Percentiles rank a stretch among this genome's conserved stretches.
phyloP scores from a whole-genome alignment of 2,797 vertebrate genomes.

The Darevskia nairensis region DNA sequence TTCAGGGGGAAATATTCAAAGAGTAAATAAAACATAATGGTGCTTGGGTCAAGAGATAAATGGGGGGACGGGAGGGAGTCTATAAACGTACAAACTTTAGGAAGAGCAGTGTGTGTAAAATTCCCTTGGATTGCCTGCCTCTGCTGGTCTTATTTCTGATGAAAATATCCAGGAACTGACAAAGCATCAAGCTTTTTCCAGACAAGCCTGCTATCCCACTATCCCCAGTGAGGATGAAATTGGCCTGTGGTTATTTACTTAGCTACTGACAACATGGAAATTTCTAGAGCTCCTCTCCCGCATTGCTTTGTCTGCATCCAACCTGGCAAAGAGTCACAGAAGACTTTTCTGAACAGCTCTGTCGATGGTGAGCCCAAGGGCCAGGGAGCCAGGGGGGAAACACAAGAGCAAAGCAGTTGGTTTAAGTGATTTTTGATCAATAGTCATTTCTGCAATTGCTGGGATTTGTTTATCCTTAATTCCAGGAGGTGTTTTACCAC shows the following conservation, averaged over 20 bases:
- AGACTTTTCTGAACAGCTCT: neutral
- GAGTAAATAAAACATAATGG: slow-evolving; percentile 65
- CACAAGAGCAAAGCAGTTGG: neutral
- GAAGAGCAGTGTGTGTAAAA: slow-evolving; percentile 36
- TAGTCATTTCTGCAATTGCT: slow-evolving; percentile 17
- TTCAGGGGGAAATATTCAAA: slow-evolving; percentile 46
- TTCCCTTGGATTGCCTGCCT: neutral
- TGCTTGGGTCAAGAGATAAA: slow-evolving; percentile 50
- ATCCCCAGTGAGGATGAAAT: neutral
- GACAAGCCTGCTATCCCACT: neutral
- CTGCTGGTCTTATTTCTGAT: slow-evolving; percentile 15
- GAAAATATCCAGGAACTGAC: slow-evolving; percentile 43
- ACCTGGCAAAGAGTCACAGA: rapidly evolving
- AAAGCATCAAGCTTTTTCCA: neutral
- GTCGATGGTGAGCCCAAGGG: neutral
- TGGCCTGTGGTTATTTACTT: neutral
- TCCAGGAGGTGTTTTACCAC: slow-evolving; percentile 42
- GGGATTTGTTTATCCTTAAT: slow-evolving; percentile 22
- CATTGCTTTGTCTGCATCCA: neutral
- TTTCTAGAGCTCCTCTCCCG: slow-evolving; percentile 32
- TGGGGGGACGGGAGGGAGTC: slow-evolving; percentile 46
- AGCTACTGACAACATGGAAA: neutral
- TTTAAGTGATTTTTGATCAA: slow-evolving; percentile 49
- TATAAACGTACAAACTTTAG: slow-evolving; percentile 55
- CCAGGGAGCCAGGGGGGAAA: neutral